Percentiles rank a stretch among this genome's conserved stretches.
phyloP scores from a whole-genome alignment of 2,113 vertebrate genomes.

The Corvus cornix region DNA sequence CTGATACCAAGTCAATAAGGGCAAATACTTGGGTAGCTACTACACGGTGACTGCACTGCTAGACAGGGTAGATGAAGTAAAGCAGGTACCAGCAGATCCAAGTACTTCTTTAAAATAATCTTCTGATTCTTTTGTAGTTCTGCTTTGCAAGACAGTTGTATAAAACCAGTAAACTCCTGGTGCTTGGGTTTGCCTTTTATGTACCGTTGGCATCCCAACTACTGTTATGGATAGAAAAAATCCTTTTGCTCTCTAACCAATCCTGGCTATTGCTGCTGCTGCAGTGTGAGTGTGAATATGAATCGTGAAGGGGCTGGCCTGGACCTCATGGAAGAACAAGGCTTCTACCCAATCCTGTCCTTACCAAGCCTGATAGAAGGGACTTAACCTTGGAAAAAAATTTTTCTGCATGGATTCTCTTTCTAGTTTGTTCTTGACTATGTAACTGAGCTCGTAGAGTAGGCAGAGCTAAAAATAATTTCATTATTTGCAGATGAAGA shows the following conservation, averaged over 20 bases:
- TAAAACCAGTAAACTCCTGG: background rate
- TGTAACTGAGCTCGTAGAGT: background rate
- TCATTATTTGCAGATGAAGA: background rate
- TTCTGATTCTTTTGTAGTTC: background rate
- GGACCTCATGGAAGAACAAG: background rate
- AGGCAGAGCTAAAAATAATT: background rate
- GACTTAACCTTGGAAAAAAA: background rate
- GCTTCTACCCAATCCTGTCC: background rate
- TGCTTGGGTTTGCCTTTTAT: background rate
- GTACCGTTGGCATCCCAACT: accelerated
- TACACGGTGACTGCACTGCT: background rate
- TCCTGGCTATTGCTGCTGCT: background rate
- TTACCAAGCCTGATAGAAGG: background rate
- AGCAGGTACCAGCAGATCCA: background rate
- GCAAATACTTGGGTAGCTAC: background rate
- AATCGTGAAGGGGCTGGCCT: background rate
- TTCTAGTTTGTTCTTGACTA: background rate
- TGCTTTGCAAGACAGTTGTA: background rate
- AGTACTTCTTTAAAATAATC: background rate
- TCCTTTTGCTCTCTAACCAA: background rate
- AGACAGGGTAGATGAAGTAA: background rate
- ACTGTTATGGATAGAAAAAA: background rate
- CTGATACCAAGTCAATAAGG: background rate
- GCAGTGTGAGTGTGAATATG: background rate
- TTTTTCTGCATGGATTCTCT: background rate